Conservation (phyloP, 2,888 invertebrate species). For the Cepaea hortensis region DNA sequence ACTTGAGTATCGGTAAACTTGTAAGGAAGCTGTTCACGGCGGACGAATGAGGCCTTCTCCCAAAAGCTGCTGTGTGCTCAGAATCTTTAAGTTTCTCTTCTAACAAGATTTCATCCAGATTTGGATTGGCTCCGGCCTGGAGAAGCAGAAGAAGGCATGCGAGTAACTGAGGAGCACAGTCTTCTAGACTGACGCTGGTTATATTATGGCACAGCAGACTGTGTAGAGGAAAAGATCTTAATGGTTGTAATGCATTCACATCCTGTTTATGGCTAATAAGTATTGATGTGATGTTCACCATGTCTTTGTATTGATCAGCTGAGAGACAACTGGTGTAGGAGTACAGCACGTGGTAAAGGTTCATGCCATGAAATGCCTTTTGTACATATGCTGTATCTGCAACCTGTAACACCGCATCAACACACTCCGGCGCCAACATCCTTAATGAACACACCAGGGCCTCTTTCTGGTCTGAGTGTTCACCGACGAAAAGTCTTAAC, state of each 20-base stretch:
- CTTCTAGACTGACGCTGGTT: constrained; percentile 14
- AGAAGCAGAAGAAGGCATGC: constrained; percentile 44
- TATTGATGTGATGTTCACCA: constrained; percentile 65
- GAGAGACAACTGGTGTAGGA: constrained; percentile 66
- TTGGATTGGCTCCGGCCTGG: constrained; percentile 69
- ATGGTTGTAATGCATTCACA: constrained; percentile 61
- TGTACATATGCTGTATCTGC: constrained; percentile 53
- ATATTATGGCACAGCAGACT: constrained; percentile 62
- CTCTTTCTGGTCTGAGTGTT: constrained; percentile 56
- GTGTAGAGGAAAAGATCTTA: constrained; percentile 70
- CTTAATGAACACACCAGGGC: constrained; percentile 67
- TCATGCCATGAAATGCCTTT: constrained; percentile 66
- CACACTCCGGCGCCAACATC: constrained; percentile 63
- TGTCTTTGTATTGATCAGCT: constrained; percentile 60
- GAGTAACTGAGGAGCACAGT: constrained; percentile 11
- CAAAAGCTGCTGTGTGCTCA: constrained; percentile 63
- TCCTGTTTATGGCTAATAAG: constrained; percentile 64
- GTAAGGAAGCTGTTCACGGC: constrained; percentile 65
- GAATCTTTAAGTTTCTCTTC: constrained; percentile 57
- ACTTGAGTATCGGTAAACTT: constrained; percentile 31
- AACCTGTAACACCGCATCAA: constrained; percentile 62
- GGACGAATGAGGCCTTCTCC: constrained; percentile 65
- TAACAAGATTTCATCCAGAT: constrained; percentile 65
- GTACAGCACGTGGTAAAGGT: constrained; percentile 70
- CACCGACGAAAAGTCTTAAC: constrained; percentile 61